Evolutionary conservation across 2,797 vertebrate species (phyloP), one percentile per base, ranked within the genome.

Genomic region (Pterois miles): DNA sequence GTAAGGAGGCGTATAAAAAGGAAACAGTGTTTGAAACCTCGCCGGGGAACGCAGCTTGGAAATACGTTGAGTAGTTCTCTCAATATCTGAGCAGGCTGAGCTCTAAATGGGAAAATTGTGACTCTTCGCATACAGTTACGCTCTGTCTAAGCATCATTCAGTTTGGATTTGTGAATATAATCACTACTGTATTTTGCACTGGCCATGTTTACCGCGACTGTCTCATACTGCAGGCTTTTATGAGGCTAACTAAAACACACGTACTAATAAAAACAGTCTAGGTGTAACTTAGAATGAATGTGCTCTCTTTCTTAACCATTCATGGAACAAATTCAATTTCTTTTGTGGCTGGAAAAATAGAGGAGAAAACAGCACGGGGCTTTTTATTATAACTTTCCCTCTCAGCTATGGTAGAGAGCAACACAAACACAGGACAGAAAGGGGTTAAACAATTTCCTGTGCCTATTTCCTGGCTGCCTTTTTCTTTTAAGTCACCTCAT

Each of bases 21-120:
- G 82, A 80, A 73, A 58, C 59, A 62, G 74, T 80, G 67, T 89
- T 71, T 81, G 52, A 81, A 74, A 36, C 33, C 33, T 75, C 18
- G 20, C 50, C 27, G 38, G 76, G 71, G 76, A 62, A 65, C 23
- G 40, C 48, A 7, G 9, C 57, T 66, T 82, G 82, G 66, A 91
- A 90, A 85, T 36, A 71, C 70, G 63, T 73, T 25, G 38, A 76
- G 60, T 43, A 76, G 74, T 78, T 80, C 54, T 81, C 73, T 77
- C 27, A 69, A 48, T 80, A 77, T 82, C 48, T 46, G 22, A 76
- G 57, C 66, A n/a, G n/a, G 29, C 31, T n/a, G 56, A 78, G 59
- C 23, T 79, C 54, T 48, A 31, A 69, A 81, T 40, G 31, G 53
- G 43, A 36, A 68, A 78, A 62, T 23, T 48, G 52, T 1, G 4